phyloP scores from a whole-genome alignment of 2,888 invertebrate genomes.

The Perizoma affinitatum region DNA sequence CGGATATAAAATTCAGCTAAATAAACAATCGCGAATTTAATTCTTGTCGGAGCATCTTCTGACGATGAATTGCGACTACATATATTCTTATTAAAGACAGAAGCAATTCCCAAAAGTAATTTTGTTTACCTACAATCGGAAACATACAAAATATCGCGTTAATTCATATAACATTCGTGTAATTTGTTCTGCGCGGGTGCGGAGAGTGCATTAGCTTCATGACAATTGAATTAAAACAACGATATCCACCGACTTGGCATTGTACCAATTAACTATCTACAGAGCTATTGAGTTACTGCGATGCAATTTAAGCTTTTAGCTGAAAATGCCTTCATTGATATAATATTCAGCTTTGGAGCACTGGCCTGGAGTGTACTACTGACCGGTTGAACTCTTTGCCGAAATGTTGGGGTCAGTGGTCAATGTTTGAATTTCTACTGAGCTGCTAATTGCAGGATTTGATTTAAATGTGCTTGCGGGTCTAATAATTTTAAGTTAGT shows the following conservation, averaged over 20 bases:
- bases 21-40: too few relatives aligned
- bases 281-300: conserved; percentile 60
- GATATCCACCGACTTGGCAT: conserved; percentile 70
- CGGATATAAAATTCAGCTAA: too few relatives aligned
- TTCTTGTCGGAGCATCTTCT: too few relatives aligned
- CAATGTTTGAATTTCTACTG: conserved; percentile 20
- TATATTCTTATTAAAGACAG: too few relatives aligned
- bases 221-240: conserved; percentile 73
- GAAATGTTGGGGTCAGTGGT: conserved; percentile 26
- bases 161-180: conserved; percentile 49
- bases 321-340: conserved; percentile 71
- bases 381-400: conserved; percentile 29
- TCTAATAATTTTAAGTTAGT: neutral
- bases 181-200: conserved; percentile 51
- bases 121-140: conserved; percentile 25
- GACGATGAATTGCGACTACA: too few relatives aligned
- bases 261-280: conserved; percentile 71
- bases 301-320: conserved; percentile 67
- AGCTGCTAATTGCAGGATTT: conserved; percentile 18
- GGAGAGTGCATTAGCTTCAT: conserved; percentile 63
- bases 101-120: neutral
- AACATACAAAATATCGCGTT: conserved; percentile 26
- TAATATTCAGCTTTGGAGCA: conserved; percentile 51
- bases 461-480: conserved; percentile 4
- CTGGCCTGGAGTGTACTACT: conserved; percentile 27